phyloP scores from a whole-genome alignment of 2,113 vertebrate species.

The Lanius collurio region DNA sequence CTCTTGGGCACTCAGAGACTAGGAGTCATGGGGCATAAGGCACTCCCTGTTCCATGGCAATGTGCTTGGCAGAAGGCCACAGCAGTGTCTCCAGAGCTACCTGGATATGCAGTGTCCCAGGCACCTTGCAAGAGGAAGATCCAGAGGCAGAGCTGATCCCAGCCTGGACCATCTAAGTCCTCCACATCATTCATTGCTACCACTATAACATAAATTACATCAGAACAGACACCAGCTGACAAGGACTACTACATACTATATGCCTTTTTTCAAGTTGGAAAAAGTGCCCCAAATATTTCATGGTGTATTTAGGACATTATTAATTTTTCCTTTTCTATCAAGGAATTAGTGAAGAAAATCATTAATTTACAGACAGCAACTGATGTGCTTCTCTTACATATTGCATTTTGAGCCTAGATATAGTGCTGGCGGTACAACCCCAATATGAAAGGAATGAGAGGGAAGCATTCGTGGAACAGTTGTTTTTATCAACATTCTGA shows the following conservation, averaged over 20 bases:
- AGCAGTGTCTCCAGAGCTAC: background rate
- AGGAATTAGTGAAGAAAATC: conserved; percentile 17
- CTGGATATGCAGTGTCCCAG: background rate
- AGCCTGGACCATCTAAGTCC: background rate
- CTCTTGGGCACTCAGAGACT: background rate
- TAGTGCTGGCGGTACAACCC: background rate
- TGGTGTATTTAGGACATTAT: conserved; percentile 42
- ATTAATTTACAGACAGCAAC: conserved; percentile 39
- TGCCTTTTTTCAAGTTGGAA: background rate
- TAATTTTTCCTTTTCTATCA: conserved; percentile 61
- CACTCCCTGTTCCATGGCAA: background rate
- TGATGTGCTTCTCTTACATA: conserved; percentile 23
- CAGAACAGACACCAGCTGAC: background rate
- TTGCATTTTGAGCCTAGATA: background rate
- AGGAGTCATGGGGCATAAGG: background rate
- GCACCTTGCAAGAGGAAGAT: background rate
- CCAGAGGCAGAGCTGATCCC: background rate
- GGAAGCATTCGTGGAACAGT: background rate
- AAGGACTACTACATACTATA: background rate
- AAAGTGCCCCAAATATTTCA: background rate
- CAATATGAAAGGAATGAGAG: background rate
- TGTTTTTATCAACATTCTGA: conserved; percentile 12
- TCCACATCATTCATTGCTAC: background rate
- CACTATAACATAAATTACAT: background rate
- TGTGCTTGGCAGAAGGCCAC: background rate